Conservation (phyloP, 2,888 invertebrate genomes). For the Heliconius sara region DNA sequence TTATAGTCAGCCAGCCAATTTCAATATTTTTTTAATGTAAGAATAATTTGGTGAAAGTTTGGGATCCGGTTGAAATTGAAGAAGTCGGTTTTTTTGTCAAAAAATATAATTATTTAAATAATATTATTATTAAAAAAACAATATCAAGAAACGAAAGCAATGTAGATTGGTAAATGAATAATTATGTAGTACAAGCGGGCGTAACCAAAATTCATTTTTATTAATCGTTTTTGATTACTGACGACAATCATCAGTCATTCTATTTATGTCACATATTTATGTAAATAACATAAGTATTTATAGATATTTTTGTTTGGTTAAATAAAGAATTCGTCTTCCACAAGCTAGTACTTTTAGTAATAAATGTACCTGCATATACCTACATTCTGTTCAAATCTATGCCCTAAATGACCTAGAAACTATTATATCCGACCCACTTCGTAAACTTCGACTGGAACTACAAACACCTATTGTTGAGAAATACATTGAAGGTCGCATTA, state of each 20-base stretch:
- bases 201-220: not conserved
- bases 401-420: conserved; percentile 11
- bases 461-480: conserved; percentile 13
- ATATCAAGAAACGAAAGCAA: too few relatives aligned
- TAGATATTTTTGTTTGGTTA: not conserved
- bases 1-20: too few relatives aligned
- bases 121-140: too few relatives aligned
- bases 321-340: not conserved
- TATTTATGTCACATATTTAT: not conserved
- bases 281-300: not conserved
- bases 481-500: not conserved
- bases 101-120: too few relatives aligned
- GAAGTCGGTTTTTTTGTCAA: too few relatives aligned
- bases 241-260: not conserved
- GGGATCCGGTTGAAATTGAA: too few relatives aligned
- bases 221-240: not conserved
- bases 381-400: not conserved
- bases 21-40: too few relatives aligned
- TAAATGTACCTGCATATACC: not conserved
- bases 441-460: not conserved
- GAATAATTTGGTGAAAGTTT: too few relatives aligned
- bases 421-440: conserved; percentile 10
- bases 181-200: too few relatives aligned
- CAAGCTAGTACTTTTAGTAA: not conserved
- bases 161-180: too few relatives aligned